phyloP scores from a whole-genome alignment of 2,888 invertebrate genomes.

The Diarsia rubi region DNA sequence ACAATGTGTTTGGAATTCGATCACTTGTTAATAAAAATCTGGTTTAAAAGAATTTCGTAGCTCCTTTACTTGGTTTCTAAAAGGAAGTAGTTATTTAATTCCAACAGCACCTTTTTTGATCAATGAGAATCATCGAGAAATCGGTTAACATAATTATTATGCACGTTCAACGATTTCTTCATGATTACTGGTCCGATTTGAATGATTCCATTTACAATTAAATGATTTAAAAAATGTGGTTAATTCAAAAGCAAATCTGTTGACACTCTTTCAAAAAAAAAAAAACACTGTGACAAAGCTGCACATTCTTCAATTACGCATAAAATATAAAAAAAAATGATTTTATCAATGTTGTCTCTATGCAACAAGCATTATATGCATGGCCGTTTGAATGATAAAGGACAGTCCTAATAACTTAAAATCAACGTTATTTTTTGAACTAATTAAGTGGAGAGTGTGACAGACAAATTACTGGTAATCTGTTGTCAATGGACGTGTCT shows the following conservation, averaged over 20 bases:
- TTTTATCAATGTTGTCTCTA: not conserved
- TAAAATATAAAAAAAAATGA: not conserved
- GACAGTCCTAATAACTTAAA: not conserved
- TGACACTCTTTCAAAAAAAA: not conserved
- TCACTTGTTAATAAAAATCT: not conserved
- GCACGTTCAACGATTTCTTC: too few relatives aligned
- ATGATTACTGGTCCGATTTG: too few relatives aligned
- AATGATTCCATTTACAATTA: not conserved
- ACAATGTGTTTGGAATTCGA: conserved; percentile 5
- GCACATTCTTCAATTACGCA: not conserved
- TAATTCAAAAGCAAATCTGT: not conserved
- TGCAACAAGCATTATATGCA: not conserved
- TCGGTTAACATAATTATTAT: too few relatives aligned
- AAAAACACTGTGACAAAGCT: not conserved
- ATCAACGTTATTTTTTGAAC: not conserved
- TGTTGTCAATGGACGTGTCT: conserved; percentile 2
- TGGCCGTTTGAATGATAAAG: not conserved
- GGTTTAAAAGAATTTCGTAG: not conserved
- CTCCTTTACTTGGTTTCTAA: too few relatives aligned
- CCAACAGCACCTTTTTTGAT: too few relatives aligned
- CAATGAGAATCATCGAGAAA: too few relatives aligned
- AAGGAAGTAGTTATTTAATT: too few relatives aligned
- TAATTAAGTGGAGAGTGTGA: conserved; percentile 10
- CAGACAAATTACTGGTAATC: conserved; percentile 28
- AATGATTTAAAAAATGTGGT: not conserved